Evolutionary conservation across 2,113 vertebrate genomes (phyloP).

Genomic region (Tonatia bakeri): DNA sequence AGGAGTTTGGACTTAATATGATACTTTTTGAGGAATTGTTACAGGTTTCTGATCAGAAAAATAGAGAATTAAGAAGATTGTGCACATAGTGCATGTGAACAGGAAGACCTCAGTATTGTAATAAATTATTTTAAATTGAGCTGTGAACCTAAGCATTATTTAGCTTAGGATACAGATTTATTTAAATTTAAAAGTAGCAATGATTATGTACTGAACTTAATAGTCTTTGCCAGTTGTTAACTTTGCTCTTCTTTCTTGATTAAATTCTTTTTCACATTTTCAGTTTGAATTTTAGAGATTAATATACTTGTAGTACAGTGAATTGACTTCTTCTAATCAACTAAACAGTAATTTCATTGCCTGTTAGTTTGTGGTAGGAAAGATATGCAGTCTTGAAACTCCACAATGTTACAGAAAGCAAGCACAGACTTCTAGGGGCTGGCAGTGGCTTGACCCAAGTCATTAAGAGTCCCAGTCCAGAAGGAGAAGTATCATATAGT

Average conservation of each 20-base stretch:
- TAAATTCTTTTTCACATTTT: not conserved
- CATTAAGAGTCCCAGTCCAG: not conserved
- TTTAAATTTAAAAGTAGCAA: constrained; percentile 12
- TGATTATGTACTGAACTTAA: not conserved
- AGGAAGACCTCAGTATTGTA: not conserved
- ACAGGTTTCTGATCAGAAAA: constrained; percentile 9
- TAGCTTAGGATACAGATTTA: constrained; percentile 2
- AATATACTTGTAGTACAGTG: not conserved
- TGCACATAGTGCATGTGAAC: not conserved
- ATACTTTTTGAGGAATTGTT: constrained; percentile 8
- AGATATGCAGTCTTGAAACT: not conserved
- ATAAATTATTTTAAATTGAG: constrained; percentile 18
- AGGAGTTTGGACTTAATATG: not conserved
- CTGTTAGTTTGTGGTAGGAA: not conserved
- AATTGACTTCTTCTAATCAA: not conserved
- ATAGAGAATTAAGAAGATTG: not conserved
- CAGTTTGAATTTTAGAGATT: not conserved
- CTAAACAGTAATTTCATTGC: not conserved
- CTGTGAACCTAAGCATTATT: not conserved
- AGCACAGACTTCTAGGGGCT: not conserved
- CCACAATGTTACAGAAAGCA: not conserved
- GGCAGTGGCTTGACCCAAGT: not conserved
- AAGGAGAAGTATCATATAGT: not conserved
- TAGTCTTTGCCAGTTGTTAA: constrained; percentile 1
- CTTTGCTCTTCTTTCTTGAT: constrained; percentile 2